Conservation (phyloP, 64 coral and sea anemone species). For the Montipora foliosa region DNA sequence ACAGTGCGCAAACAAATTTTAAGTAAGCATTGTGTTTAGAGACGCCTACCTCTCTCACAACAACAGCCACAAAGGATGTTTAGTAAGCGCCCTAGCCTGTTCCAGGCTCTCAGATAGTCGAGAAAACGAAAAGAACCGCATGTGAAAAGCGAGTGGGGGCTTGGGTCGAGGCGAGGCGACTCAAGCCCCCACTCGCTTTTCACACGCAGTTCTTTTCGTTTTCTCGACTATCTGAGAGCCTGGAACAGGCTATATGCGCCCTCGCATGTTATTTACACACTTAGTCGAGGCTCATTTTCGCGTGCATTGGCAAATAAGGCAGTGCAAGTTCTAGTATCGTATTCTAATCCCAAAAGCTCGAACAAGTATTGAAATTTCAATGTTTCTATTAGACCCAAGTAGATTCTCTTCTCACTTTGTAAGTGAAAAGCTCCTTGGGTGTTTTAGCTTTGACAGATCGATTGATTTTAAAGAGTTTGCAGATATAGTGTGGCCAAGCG, state of each 20-base stretch:
- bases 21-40: background rate
- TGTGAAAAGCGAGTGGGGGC: too few species aligned
- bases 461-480: background rate
- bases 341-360: background rate
- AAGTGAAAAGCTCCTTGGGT: background rate
- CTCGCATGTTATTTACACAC: background rate
- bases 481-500: background rate
- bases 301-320: background rate
- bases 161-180: too few species aligned
- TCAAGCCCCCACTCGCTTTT: too few species aligned
- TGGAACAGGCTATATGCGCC: too few species aligned
- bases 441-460: slow-evolving; percentile 1
- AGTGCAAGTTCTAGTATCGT: background rate
- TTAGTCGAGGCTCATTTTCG: background rate
- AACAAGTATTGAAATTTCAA: background rate
- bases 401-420: background rate
- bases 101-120: too few species aligned
- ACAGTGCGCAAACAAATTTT: slow-evolving; percentile 14
- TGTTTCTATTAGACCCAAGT: background rate
- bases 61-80: background rate
- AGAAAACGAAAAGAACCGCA: too few species aligned
- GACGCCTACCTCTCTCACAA: background rate
- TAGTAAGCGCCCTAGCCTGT: too few species aligned
- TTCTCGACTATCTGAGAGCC: background rate
- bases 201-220: background rate